These are phyloP conservation scores for Sarcophaga bullata DNA, from an alignment of 1,140 invertebrate species.

Conservation along the genomic window DNA sequence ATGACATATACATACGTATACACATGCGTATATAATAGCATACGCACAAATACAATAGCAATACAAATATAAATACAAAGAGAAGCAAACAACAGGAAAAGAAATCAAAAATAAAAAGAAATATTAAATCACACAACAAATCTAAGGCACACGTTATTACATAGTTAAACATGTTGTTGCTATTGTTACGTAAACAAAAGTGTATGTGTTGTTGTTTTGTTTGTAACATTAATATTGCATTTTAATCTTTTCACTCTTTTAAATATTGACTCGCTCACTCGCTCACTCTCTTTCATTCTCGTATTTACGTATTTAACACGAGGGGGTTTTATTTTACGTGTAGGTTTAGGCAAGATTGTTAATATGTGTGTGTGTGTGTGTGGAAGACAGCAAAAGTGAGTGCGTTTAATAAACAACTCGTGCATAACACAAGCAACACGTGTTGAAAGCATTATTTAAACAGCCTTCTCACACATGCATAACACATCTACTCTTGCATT, in stretches of 20 bases:
- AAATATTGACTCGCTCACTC: background rate
- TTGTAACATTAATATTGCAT: slow-evolving; percentile 22
- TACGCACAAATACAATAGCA: too few species aligned
- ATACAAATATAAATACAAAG: too few species aligned
- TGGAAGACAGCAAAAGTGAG: slow-evolving; percentile 13
- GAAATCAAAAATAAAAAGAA: too few species aligned
- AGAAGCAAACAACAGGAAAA: too few species aligned
- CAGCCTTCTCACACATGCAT: background rate
- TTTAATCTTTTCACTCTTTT: background rate
- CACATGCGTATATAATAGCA: too few species aligned
- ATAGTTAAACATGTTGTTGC: too few species aligned
- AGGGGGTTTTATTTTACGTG: background rate
- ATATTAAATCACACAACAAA: too few species aligned
- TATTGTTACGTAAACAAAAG: too few species aligned
- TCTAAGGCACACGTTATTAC: too few species aligned
- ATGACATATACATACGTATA: too few species aligned
- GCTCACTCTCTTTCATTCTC: background rate
- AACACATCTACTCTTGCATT: background rate
- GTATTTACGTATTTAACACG: too few species aligned
- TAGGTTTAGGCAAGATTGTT: background rate
- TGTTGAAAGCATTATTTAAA: slow-evolving; percentile 30
- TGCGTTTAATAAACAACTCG: slow-evolving; percentile 34
- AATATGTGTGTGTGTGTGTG: background rate
- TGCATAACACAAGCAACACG: slow-evolving; percentile 39
- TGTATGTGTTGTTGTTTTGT: background rate